These are phyloP conservation scores for Pelagia noctiluca DNA, from an alignment of 30 jellyfish, hydroid and myxozoan species.

Conservation along the genomic window DNA sequence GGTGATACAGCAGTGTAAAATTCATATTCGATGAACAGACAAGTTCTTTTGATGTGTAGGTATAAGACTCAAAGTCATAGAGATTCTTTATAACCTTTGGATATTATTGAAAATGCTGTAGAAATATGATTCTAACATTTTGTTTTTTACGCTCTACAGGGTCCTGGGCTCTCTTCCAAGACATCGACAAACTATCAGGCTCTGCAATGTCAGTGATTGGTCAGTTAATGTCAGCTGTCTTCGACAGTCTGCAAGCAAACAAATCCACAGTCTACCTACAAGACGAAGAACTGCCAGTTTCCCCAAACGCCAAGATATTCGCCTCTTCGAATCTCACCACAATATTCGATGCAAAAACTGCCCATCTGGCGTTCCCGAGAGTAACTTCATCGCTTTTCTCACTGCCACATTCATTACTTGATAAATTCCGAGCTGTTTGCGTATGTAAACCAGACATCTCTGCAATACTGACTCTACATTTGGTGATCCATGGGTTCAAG, in stretches of 20 bases:
- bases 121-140: no score
- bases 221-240: constrained; percentile 46
- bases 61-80: no score
- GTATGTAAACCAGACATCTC: constrained; percentile 49
- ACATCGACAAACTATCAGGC: constrained; percentile 37
- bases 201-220: constrained; percentile 71
- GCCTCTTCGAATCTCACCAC: constrained; percentile 31
- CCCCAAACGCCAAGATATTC: constrained; percentile 43
- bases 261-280: constrained; percentile 44
- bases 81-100: no score
- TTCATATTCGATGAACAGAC: no score
- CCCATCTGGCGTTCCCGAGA: constrained; percentile 17
- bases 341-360: neutral
- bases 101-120: no score
- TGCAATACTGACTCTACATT: constrained; percentile 36
- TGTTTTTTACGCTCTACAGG: constrained; percentile 23
- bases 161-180: constrained; percentile 55
- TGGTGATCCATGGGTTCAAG: constrained; percentile 49
- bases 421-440: constrained; percentile 55
- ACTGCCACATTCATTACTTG: constrained; percentile 39
- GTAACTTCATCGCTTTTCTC: constrained; percentile 42
- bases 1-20: neutral
- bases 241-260: constrained; percentile 51
- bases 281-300: constrained; percentile 49
- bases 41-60: no score